Evolutionary conservation across 2,113 vertebrate genomes (phyloP).

Genomic region (Stigmatopora argus): DNA sequence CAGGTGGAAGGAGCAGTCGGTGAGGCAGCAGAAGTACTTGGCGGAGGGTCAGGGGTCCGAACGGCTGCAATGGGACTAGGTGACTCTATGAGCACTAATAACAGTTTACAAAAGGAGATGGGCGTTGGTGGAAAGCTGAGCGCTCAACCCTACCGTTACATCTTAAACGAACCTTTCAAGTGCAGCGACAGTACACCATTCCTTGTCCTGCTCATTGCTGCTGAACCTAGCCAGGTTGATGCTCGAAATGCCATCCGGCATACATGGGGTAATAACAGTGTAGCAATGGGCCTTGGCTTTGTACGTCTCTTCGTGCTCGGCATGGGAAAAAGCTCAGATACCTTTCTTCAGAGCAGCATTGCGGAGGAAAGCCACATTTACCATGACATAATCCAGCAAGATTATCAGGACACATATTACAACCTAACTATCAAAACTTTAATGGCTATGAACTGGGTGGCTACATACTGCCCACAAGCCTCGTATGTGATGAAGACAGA

Average conservation of each 20-base stretch:
- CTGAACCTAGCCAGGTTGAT: conserved; percentile 82
- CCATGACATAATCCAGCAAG: conserved; percentile 90
- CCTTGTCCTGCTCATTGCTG: conserved; percentile 86
- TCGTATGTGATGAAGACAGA: conserved; percentile 97
- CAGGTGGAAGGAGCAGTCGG: conserved; percentile 71
- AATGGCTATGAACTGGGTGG: conserved; percentile 99
- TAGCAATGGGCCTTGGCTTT: conserved; percentile 76
- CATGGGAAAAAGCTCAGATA: conserved; percentile 65
- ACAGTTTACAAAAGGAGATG: conserved; percentile 86
- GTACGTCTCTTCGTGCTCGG: conserved; percentile 86
- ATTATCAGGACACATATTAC: conserved; percentile 92
- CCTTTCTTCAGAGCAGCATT: conserved; percentile 76
- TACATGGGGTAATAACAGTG: conserved; percentile 91
- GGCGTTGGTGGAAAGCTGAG: conserved; percentile 75
- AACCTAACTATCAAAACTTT: conserved; percentile 98
- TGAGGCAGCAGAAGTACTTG: conserved; percentile 54
- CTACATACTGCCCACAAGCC: conserved; percentile 81
- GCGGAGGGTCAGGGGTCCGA: conserved; percentile 53
- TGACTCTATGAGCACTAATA: conserved; percentile 84
- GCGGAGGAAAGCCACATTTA: conserved; percentile 82
- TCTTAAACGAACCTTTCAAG: conserved; percentile 88
- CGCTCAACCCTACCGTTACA: conserved; percentile 83
- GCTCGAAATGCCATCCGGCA: conserved; percentile 89
- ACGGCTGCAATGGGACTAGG: conserved; percentile 76
- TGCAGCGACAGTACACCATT: conserved; percentile 83